Conservation (phyloP, 2,888 invertebrate species). For the Drosophila mettleri region DNA sequence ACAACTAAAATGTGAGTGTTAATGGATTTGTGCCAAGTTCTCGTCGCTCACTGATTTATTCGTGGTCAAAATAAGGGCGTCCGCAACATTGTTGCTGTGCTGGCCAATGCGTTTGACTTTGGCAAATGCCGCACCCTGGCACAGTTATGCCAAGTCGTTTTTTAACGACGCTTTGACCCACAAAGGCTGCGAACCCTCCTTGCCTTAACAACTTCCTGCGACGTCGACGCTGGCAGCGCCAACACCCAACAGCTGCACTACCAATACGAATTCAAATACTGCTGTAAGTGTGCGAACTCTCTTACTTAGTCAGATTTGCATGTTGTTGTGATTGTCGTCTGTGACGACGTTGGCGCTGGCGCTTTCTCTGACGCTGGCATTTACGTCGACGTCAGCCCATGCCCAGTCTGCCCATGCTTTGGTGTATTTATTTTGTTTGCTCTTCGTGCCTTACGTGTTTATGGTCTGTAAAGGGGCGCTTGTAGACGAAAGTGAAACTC, state of each 20-base stretch:
- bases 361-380: constrained; percentile 3
- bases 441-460: constrained; percentile 75
- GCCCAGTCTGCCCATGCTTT: too few relatives aligned
- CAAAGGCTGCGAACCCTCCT: constrained; percentile 64
- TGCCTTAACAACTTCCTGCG: constrained; percentile 71
- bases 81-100: constrained; percentile 35
- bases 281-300: constrained; percentile 18
- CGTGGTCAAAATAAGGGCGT: constrained; percentile 53
- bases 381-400: background rate
- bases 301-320: constrained; percentile 32
- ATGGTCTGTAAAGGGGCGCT: constrained; percentile 68
- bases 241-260: constrained; percentile 32
- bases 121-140: constrained; percentile 56
- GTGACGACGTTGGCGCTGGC: background rate
- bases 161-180: constrained; percentile 68
- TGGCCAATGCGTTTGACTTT: constrained; percentile 66
- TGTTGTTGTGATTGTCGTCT: constrained; percentile 19
- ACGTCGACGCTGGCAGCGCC: constrained; percentile 21
- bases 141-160: constrained; percentile 50
- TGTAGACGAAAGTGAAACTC: constrained; percentile 67
- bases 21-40: constrained; percentile 81
- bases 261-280: constrained; percentile 28
- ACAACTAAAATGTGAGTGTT: constrained; percentile 64
- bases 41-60: constrained; percentile 69
- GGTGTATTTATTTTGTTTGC: constrained; percentile 57